Base-by-base conservation (phyloP, 2,888 invertebrate species). In the Drosophila pseudotalamancana region DNA sequence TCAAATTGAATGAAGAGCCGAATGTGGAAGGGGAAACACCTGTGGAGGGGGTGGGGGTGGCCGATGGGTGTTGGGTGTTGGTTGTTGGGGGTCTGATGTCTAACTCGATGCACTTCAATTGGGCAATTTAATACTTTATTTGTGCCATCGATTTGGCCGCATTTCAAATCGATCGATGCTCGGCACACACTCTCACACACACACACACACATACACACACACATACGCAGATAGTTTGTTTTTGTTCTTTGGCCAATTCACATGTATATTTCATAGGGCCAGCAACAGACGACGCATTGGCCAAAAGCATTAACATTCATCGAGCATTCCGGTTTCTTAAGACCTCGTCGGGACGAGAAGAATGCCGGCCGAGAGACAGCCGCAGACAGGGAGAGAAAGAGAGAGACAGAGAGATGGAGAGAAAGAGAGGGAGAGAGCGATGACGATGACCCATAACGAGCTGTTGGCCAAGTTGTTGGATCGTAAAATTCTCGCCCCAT, bases 81-180 rank as follows among this genome's bases (percentile, higher is more conserved):
- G 29, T 31, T 34, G 18, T 45, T 56, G 31, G 29, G 1, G 29
- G 6, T 5, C 5, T 14, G 23, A 14, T 14, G 9, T 14, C 57
- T 50, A 31, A 55, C 27, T 23, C 21, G 60, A 56, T 71, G 62
- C 60, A 55, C 46, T 53, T 50, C 50, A 57, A 71, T 67, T 57
- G 48, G 53, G 39, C 55, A 73, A 83, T 73, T 76, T 59, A 76
- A 85, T 76, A 68, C 57, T 77, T 81, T 53, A 85, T 79, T 73
- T 76, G 80, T 79, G 76, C 50, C 79, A 78, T 73, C 81, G 76
- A 71, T 66, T 75, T 54, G 79, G 79, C 59, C 77, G 80, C 72
- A 61, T 69, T 82, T 60, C 54, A 63, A 60, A 40, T 23, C 60
- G 48, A 68, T 78, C 67, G 67, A 75, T 85, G 65, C 37, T 39